phyloP scores from a whole-genome alignment of 1,140 invertebrate species.

The Oncopeltus fasciatus region DNA sequence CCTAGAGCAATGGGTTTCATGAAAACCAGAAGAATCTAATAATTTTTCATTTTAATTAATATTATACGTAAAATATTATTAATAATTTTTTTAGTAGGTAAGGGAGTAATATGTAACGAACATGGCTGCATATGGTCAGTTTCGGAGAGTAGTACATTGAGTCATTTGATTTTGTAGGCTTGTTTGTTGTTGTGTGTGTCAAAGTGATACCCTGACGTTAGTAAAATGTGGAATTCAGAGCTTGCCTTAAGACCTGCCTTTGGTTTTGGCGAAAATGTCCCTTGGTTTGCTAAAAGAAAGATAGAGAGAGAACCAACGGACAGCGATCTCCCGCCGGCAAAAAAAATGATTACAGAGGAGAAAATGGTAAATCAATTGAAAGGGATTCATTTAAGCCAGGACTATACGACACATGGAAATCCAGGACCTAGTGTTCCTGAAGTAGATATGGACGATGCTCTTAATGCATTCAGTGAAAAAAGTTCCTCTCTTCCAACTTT shows the following conservation, averaged over 20 bases:
- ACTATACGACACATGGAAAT: conserved; percentile 13
- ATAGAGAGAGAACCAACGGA: neutral
- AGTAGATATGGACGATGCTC: neutral
- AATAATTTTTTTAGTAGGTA: no score
- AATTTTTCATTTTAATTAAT: no score
- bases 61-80: no score
- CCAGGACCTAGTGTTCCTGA: neutral
- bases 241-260: neutral
- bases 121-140: no score
- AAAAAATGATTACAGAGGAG: conserved; percentile 20
- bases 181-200: no score
- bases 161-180: no score
- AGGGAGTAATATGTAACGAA: no score
- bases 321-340: conserved; percentile 9
- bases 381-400: conserved; percentile 17
- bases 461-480: neutral
- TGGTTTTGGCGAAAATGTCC: neutral
- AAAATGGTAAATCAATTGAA: conserved; percentile 20
- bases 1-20: no score
- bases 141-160: no score
- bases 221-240: neutral
- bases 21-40: no score
- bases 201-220: no score
- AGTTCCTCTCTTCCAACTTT: neutral
- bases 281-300: conserved; percentile 3